Base-by-base conservation (phyloP, 2,113 vertebrate species). In the Silurus meridionalis region DNA sequence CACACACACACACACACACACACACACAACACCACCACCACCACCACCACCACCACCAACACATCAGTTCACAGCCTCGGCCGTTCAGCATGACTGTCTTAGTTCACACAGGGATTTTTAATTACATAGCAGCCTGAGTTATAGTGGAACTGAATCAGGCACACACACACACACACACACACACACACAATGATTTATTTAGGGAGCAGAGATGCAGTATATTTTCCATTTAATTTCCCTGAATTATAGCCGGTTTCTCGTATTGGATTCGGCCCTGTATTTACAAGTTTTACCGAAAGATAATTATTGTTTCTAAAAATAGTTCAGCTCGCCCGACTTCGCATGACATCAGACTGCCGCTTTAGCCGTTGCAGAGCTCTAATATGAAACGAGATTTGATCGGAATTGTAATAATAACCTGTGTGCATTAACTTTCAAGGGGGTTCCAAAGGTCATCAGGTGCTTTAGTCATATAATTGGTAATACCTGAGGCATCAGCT, bases 221-320 rank as follows among this genome's bases (percentile, higher is more conserved):
- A 46, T 87, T 87, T 85, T 72, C 23, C 21, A 89, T 83, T 87
- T 5, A 83, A 88, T 91, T 86, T 87, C 9, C 87, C 85, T 89
- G 83, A 90, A 78, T 89, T 90, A 90, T 87, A 91, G 89, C 90
- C 91, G 92, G 90, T 90, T 89, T 90, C 93, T 92, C 88, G 83
- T 88, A 87, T 87, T 46, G 81, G 85, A 92, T 92, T 94, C 90
- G 92, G 91, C 84, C 88, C 90, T 87, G 46, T 92, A 91, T 94
- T 93, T 94, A 91, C 82, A 87, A 87, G 91, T 83, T 90, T 89
- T 87, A 88, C 91, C 91, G 89, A 93, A 93, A 91, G 89, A 89
- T 90, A 92, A 91, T 94, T 93, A 91, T 86, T 87, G 61, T 85
- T 80, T 89, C 92, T 93, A 93, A 93, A 93, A 92, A 93, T 94